These are phyloP conservation scores for Glossophaga mutica DNA, from an alignment of 2,797 vertebrate species.

Conservation along the genomic window DNA sequence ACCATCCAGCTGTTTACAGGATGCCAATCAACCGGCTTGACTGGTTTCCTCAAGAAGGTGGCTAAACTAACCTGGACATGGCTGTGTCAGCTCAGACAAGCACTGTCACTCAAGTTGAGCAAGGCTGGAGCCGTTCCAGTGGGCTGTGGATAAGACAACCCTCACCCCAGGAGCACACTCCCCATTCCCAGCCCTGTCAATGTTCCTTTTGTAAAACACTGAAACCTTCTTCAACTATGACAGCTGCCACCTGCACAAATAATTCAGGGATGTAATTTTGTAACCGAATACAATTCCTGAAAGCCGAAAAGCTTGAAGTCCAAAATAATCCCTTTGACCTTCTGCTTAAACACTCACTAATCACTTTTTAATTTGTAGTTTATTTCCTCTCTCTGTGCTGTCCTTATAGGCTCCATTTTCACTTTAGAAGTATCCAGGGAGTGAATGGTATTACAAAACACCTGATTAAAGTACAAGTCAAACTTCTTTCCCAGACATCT, in stretches of 20 bases:
- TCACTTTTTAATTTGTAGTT: conserved; percentile 83
- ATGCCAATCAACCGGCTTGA: conserved; percentile 21
- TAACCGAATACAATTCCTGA: conserved; percentile 81
- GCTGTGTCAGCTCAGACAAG: not conserved
- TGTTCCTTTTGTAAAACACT: conserved; percentile 81
- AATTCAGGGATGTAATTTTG: conserved; percentile 81
- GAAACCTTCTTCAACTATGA: conserved; percentile 79
- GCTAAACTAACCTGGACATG: not conserved
- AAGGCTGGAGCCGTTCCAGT: not conserved
- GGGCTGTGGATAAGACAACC: conserved; percentile 1
- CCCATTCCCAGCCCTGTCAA: conserved; percentile 77
- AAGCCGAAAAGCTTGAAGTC: conserved; percentile 81
- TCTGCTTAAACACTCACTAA: conserved; percentile 82
- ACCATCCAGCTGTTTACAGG: not conserved
- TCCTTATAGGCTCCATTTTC: conserved; percentile 71
- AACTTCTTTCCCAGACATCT: conserved; percentile 69
- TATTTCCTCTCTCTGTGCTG: conserved; percentile 79
- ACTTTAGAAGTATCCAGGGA: conserved; percentile 74
- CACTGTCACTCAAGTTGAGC: not conserved
- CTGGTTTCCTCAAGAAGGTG: conserved; percentile 20
- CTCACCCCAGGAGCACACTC: conserved; percentile 22
- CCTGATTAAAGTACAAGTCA: conserved; percentile 76
- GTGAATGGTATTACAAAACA: conserved; percentile 75
- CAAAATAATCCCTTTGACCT: conserved; percentile 80
- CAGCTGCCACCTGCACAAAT: conserved; percentile 87